A percentile compares a stretch with the other conserved stretches of the same genome.
phyloP scores from a whole-genome alignment of 1,140 invertebrate species.

The Zaprionus tsacasi region DNA sequence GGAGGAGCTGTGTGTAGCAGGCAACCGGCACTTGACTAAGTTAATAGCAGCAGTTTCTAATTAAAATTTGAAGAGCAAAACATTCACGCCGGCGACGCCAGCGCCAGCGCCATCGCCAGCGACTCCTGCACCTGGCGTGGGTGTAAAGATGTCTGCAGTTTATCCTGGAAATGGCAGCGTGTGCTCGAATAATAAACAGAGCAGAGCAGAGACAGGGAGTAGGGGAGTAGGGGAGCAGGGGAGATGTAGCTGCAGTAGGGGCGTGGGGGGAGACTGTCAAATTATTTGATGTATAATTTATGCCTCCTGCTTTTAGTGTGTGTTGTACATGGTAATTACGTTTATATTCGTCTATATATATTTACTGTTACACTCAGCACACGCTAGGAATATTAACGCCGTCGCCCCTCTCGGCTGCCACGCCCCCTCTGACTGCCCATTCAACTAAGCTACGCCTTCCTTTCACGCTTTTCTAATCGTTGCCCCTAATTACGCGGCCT shows the following conservation, averaged over 20 bases:
- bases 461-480: slow-evolving; percentile 39
- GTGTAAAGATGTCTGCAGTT: background rate
- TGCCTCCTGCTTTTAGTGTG: slow-evolving; percentile 67
- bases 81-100: slow-evolving; percentile 40
- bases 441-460: background rate
- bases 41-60: slow-evolving; percentile 78
- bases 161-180: slow-evolving; percentile 55
- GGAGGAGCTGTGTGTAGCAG: background rate
- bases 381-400: slow-evolving; percentile 20
- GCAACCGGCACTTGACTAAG: slow-evolving; percentile 62
- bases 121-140: slow-evolving; percentile 4
- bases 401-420: background rate
- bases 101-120: too few relatives aligned
- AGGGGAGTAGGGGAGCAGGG: background rate
- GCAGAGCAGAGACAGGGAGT: slow-evolving; percentile 28
- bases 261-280: slow-evolving; percentile 40
- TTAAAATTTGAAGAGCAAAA: slow-evolving; percentile 70
- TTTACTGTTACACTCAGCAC: slow-evolving; percentile 51
- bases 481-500: slow-evolving; percentile 72
- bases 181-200: slow-evolving; percentile 80
- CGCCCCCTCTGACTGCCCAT: background rate
- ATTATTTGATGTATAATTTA: slow-evolving; percentile 74
- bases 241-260: slow-evolving; percentile 3
- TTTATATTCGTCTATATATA: slow-evolving; percentile 45
- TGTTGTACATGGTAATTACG: slow-evolving; percentile 70